phyloP scores from a whole-genome alignment of 2,797 vertebrate genomes.

The Ficedula albicollis region DNA sequence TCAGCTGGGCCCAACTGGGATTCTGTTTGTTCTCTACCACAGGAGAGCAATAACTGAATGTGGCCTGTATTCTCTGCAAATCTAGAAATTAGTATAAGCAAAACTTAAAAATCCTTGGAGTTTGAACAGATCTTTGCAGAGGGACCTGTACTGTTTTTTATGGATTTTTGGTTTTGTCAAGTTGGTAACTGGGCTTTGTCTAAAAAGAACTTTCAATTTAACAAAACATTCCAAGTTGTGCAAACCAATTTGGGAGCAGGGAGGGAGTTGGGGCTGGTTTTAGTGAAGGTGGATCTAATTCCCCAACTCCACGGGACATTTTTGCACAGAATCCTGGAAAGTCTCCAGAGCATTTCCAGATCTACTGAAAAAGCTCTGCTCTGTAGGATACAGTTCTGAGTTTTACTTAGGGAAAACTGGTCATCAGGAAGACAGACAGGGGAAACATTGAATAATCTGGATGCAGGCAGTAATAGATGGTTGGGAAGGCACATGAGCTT shows the following conservation, averaged over 20 bases:
- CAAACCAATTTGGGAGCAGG: background rate
- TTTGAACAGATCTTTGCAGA: background rate
- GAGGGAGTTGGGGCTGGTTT: background rate
- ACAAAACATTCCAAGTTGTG: background rate
- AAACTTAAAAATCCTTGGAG: background rate
- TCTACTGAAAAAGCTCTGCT: background rate
- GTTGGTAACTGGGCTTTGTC: background rate
- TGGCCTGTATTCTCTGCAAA: background rate
- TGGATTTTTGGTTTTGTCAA: background rate
- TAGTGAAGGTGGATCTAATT: background rate
- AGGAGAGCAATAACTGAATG: fast-evolving
- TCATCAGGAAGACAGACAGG: background rate
- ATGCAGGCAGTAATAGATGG: background rate
- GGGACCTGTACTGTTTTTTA: background rate
- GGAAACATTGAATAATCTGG: background rate
- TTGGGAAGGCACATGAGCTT: background rate
- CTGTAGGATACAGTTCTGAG: background rate
- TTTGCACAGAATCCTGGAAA: background rate
- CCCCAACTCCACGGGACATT: background rate
- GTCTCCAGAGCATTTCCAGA: background rate
- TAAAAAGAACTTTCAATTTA: background rate
- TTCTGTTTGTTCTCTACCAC: background rate
- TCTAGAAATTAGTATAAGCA: background rate
- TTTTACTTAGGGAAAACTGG: background rate
- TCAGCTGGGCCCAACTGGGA: background rate